These are phyloP conservation scores for Sparus aurata DNA, from an alignment of 2,797 vertebrate genomes.

Conservation along the genomic window DNA sequence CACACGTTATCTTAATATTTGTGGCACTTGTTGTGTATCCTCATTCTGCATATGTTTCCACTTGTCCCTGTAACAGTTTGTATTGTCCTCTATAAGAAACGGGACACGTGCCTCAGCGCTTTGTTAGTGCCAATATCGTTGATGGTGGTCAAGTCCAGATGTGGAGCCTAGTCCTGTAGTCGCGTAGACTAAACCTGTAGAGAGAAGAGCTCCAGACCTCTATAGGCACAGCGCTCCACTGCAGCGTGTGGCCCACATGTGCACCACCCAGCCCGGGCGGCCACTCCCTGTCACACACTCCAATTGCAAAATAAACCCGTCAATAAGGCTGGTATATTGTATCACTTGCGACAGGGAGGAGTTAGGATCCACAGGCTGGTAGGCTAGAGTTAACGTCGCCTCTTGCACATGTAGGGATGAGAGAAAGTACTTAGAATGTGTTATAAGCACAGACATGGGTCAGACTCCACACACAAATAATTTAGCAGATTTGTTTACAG, in stretches of 20 bases:
- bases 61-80: conserved; percentile 4
- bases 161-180: conserved; percentile 65
- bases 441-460: no score
- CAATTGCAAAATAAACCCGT: conserved; percentile 78
- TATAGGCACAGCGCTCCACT: conserved; percentile 47
- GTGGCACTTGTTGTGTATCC: conserved; percentile 9
- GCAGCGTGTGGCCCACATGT: conserved; percentile 83
- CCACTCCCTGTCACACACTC: conserved; percentile 56
- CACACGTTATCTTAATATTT: neutral
- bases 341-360: conserved; percentile 41
- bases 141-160: conserved; percentile 78
- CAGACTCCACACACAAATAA: no score
- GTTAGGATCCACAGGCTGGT: conserved; percentile 2
- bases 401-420: neutral
- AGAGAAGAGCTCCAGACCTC: conserved; percentile 59
- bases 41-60: neutral
- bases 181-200: conserved; percentile 78
- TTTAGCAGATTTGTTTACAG: no score
- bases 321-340: conserved; percentile 76
- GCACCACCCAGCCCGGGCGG: conserved; percentile 62
- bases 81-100: conserved; percentile 31
- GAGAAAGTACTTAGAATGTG: neutral
- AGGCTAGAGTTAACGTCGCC: conserved; percentile 28
- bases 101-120: conserved; percentile 20
- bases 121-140: conserved; percentile 36